Evolutionary conservation across 2,797 vertebrate species (phyloP), one percentile per base, ranked within the genome.

Genomic region (Lepidocolaptes lacrymiger): DNA sequence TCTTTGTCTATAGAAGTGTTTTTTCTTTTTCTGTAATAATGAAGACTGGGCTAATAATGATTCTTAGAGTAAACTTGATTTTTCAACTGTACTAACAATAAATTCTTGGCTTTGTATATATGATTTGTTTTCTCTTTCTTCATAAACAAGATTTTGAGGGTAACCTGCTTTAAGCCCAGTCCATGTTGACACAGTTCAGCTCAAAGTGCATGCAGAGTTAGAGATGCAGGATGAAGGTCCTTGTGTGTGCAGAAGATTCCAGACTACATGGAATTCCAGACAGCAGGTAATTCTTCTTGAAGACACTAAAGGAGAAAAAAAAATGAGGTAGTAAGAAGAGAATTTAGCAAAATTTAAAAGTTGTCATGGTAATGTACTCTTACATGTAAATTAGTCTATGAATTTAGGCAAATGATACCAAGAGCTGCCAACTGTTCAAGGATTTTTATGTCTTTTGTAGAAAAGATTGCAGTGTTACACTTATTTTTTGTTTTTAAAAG

Each of bases 291-390:
- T 17, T 90, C 78, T 48, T 58, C 61, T 37, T 74, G 41, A 52
- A 81, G 19, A 77, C 86, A 72, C 9, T 17, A 72, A 18, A 52
- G 24, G 14, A 11, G 43, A 72, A 41, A 41, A n/a, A 54, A 32
- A 54, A 14, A 13, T 11, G 7, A 23, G 23, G 26, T 44, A 83
- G 2, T 36, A 85, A 68, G 20, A 64, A 46, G 32, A 83, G 6
- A 80, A 88, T 72, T 80, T 46, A 88, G 39, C 46, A 85, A 75
- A 36, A 88, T 51, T 67, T 77, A 28, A 43, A 92, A 93, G 85
- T 92, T 95, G 85, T 92, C 88, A 89, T 89, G 79, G 93, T 81
- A 93, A 93, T 88, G 18, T 72, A 43, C 41, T 78, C 37, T 83
- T 88, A 74, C 15, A 85, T 91, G 52, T 26, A 96, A 93, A 92